A percentile compares a stretch with the other conserved stretches of the same genome.
Conservation (phyloP, 2,888 invertebrate genomes). For the Auanema sp. region DNA sequence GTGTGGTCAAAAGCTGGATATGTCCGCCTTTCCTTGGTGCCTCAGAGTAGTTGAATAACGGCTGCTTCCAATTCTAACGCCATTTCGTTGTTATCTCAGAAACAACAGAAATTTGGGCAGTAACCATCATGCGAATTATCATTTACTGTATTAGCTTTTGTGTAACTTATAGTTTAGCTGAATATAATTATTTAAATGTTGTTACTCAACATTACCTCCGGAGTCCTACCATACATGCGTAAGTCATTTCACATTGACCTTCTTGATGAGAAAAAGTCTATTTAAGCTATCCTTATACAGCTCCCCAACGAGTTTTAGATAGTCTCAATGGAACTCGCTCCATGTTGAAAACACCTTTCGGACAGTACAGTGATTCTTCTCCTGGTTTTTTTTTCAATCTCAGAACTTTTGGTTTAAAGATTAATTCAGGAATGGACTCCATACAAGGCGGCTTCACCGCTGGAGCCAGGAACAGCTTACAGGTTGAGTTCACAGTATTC, state of each 20-base stretch:
- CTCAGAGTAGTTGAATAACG: too few relatives aligned
- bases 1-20: too few relatives aligned
- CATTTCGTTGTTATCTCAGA: too few relatives aligned
- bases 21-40: too few relatives aligned
- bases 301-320: constrained; percentile 41
- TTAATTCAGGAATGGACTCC: background rate
- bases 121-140: too few relatives aligned
- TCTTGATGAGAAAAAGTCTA: background rate
- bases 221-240: constrained; percentile 8
- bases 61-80: too few relatives aligned
- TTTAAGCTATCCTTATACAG: constrained; percentile 40
- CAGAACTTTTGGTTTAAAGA: background rate
- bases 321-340: constrained; percentile 7
- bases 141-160: too few relatives aligned
- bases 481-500: too few relatives aligned
- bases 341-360: background rate
- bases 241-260: background rate
- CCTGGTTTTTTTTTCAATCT: background rate
- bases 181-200: constrained; percentile 5
- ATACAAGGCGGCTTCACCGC: constrained; percentile 19
- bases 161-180: too few relatives aligned
- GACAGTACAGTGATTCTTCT: background rate
- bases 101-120: too few relatives aligned
- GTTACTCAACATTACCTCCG: constrained; percentile 14
- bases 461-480: constrained; percentile 6